Conservation (phyloP, 2,888 invertebrate genomes). For the Rugalucina vietnamica region DNA sequence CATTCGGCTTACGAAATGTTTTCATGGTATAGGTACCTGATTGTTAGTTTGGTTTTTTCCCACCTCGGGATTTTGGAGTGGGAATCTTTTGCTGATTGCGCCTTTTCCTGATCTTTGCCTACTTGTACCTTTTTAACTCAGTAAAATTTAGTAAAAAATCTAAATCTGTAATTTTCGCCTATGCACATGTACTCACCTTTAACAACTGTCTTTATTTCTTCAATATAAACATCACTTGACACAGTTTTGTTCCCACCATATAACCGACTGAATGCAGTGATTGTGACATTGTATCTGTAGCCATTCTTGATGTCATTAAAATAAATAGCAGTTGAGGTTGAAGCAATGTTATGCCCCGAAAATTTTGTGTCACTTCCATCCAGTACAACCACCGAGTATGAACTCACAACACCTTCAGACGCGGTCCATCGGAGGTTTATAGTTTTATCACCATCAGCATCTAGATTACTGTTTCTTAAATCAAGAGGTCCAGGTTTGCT, state of each 20-base stretch:
- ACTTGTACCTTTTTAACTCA: too few relatives aligned
- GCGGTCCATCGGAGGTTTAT: not conserved
- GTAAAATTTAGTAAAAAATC: too few relatives aligned
- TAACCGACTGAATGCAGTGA: not conserved
- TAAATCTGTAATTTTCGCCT: too few relatives aligned
- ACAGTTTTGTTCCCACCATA: not conserved
- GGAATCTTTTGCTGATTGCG: too few relatives aligned
- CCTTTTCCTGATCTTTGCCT: too few relatives aligned
- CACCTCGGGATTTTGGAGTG: too few relatives aligned
- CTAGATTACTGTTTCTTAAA: not conserved
- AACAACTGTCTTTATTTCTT: not conserved
- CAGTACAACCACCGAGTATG: not conserved
- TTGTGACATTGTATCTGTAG: not conserved
- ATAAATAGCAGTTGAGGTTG: not conserved
- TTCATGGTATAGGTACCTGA: too few relatives aligned
- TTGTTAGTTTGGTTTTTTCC: too few relatives aligned
- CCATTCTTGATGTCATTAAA: not conserved
- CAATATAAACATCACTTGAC: not conserved
- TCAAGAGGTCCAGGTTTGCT: not conserved
- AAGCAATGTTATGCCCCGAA: not conserved
- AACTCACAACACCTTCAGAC: not conserved
- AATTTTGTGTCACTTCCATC: not conserved
- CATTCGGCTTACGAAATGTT: too few relatives aligned
- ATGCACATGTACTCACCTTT: not conserved
- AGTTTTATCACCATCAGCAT: not conserved